Conservation (phyloP, 2,888 invertebrate species). For the Mystacides longicornis region DNA sequence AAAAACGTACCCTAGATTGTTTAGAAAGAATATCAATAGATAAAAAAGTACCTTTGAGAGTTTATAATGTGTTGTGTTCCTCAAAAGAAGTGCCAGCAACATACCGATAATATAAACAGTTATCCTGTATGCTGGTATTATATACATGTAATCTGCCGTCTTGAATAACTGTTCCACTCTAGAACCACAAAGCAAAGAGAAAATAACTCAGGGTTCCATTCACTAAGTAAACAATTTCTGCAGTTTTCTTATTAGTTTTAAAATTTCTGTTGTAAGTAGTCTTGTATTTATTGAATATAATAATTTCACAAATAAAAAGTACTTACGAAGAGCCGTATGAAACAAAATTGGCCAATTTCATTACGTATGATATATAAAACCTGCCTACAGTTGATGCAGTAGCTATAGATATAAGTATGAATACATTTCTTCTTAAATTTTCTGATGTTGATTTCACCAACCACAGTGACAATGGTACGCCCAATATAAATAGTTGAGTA, state of each 20-base stretch:
- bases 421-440: constrained; percentile 35
- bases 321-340: constrained; percentile 61
- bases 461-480: constrained; percentile 57
- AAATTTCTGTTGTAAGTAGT: background rate
- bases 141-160: constrained; percentile 63
- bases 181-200: constrained; percentile 28
- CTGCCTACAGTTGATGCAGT: constrained; percentile 51
- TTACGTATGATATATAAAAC: constrained; percentile 53
- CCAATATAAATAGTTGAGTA: constrained; percentile 57
- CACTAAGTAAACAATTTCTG: no score
- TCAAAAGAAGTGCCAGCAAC: constrained; percentile 51
- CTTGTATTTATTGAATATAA: background rate
- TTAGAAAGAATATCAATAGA: no score
- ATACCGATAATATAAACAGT: constrained; percentile 65
- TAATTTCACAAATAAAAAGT: background rate
- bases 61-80: constrained; percentile 29
- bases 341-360: constrained; percentile 56
- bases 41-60: background rate
- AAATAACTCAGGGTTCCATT: no score
- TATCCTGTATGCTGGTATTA: constrained; percentile 55
- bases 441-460: constrained; percentile 42
- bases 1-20: no score
- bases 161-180: constrained; percentile 58
- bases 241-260: background rate
- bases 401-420: constrained; percentile 41